Evolutionary conservation across 2,113 vertebrate species (phyloP).

Genomic region (Coreoperca whiteheadi): DNA sequence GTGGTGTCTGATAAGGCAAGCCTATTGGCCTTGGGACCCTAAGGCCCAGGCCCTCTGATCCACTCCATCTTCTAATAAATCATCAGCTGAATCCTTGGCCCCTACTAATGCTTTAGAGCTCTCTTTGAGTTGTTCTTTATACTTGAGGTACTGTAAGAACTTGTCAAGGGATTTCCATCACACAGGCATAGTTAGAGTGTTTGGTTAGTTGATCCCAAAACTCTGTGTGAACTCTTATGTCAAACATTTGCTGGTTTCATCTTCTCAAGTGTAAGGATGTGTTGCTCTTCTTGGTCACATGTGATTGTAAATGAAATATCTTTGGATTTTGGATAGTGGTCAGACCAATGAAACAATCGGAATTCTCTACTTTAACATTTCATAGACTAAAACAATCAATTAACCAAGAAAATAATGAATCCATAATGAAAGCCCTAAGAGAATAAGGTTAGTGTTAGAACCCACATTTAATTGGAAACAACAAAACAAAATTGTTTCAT

Average conservation of each 20-base stretch:
- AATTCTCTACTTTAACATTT: neutral
- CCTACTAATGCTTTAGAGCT: conserved; percentile 61
- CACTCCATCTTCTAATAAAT: conserved; percentile 78
- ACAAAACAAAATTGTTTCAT: neutral
- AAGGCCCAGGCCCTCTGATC: conserved; percentile 65
- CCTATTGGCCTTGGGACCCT: conserved; percentile 67
- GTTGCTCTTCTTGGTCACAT: neutral
- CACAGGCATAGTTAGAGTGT: neutral
- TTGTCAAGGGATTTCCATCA: conserved; percentile 57
- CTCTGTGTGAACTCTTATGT: neutral
- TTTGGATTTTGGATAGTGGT: neutral
- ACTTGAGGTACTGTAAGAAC: conserved; percentile 42
- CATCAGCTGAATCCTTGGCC: conserved; percentile 59
- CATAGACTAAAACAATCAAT: neutral
- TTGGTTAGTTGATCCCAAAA: neutral
- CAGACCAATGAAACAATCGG: neutral
- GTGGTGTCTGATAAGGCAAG: conserved; percentile 74
- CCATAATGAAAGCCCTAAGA: neutral
- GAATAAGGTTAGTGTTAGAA: neutral
- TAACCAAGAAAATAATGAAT: neutral
- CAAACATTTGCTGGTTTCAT: neutral
- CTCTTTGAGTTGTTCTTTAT: conserved; percentile 57
- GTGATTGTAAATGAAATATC: neutral
- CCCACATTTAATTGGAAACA: neutral
- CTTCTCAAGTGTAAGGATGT: neutral